A percentile compares a stretch with the other conserved stretches of the same genome.
These are phyloP conservation scores for Hyppa rectilinea DNA, from an alignment of 2,888 invertebrate genomes.

Conservation along the genomic window DNA sequence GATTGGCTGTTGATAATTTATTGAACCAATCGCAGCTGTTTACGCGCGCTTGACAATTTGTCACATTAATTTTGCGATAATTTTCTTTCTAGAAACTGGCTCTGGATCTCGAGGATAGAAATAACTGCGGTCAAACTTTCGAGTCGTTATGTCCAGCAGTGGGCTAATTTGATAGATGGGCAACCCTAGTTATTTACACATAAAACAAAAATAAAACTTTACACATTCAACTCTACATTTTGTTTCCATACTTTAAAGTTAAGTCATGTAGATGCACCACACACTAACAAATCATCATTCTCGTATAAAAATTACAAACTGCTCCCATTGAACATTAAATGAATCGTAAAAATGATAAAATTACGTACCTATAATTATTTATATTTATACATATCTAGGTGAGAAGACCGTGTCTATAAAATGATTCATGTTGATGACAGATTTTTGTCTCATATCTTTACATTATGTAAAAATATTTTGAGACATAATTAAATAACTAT, in stretches of 20 bases:
- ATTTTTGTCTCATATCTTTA: not conserved
- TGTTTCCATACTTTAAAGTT: not conserved
- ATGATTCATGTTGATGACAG: slow-evolving; percentile 12
- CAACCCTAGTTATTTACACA: not conserved
- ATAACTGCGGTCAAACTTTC: not conserved
- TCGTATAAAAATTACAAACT: slow-evolving; percentile 57
- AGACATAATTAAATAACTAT: not conserved
- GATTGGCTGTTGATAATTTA: too few species aligned
- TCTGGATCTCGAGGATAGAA: not conserved
- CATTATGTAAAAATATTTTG: not conserved
- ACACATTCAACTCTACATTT: not conserved
- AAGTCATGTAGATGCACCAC: slow-evolving; percentile 33
- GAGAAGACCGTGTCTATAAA: not conserved
- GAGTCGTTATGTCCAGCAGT: not conserved
- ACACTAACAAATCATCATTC: slow-evolving; percentile 9
- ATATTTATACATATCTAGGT: slow-evolving; percentile 5
- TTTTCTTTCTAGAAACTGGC: too few species aligned
- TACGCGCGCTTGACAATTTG: too few species aligned
- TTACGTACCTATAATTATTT: slow-evolving; percentile 41
- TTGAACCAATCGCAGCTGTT: too few species aligned
- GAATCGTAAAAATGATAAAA: slow-evolving; percentile 24
- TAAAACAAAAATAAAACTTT: not conserved
- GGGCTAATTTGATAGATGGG: not conserved
- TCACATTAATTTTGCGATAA: too few species aligned
- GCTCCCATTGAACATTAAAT: slow-evolving; percentile 23